Conservation (phyloP, 2,888 invertebrate genomes). For the Ischnura elegans region DNA sequence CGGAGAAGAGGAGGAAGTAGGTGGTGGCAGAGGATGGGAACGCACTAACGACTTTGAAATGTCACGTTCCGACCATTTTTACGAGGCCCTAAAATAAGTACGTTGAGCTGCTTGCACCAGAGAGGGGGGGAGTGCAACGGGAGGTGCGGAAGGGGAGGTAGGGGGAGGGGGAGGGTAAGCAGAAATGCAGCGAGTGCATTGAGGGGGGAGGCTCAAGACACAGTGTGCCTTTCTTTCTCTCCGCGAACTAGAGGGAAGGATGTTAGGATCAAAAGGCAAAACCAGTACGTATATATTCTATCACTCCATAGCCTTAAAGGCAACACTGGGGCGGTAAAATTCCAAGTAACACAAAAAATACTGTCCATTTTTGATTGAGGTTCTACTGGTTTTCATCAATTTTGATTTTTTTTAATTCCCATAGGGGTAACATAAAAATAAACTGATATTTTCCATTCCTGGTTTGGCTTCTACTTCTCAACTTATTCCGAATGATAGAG, state of each 20-base stretch:
- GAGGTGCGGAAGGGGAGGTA: not conserved
- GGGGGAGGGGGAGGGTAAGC: not conserved
- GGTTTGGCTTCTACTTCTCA: too few species aligned
- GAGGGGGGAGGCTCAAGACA: not conserved
- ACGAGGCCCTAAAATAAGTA: slow-evolving; percentile 65
- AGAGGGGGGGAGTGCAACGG: not conserved
- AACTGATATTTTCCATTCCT: too few species aligned
- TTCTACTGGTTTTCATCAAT: too few species aligned
- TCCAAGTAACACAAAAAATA: too few species aligned
- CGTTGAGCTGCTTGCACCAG: slow-evolving; percentile 29
- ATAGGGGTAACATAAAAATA: too few species aligned
- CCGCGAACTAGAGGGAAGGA: not conserved
- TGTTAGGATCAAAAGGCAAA: not conserved
- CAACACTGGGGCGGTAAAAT: too few species aligned
- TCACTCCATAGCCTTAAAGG: too few species aligned
- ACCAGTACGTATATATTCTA: too few species aligned
- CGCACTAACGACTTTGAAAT: slow-evolving; percentile 67
- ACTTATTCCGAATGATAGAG: too few species aligned
- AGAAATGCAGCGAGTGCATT: not conserved
- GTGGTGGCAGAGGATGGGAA: not conserved
- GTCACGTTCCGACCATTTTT: slow-evolving; percentile 65
- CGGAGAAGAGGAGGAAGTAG: not conserved
- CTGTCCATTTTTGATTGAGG: too few species aligned
- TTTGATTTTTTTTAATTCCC: too few species aligned
- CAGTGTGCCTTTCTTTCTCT: not conserved